Percentiles rank a stretch among this genome's conserved stretches.
phyloP scores from a whole-genome alignment of 2,113 vertebrate genomes.

The Psammodynastes pulverulentus region DNA sequence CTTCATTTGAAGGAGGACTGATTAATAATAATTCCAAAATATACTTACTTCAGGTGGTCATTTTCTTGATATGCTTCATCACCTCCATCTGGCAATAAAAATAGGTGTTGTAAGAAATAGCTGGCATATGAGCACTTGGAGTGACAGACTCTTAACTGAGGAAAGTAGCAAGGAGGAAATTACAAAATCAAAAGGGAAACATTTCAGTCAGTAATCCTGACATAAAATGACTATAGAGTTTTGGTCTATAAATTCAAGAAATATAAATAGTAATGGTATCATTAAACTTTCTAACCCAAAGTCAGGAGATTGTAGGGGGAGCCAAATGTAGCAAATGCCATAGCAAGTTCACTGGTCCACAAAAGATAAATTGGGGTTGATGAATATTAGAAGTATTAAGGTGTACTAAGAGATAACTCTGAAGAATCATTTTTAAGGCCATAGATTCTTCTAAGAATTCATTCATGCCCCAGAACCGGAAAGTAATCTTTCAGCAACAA shows the following conservation, averaged over 20 bases:
- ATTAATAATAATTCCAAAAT: constrained; percentile 40
- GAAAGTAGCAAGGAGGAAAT: constrained; percentile 31
- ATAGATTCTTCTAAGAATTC: background rate
- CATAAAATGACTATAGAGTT: constrained; percentile 33
- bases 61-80: constrained; percentile 57
- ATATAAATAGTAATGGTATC: background rate
- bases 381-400: background rate
- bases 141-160: constrained; percentile 30
- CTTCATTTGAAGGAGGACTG: constrained; percentile 48
- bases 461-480: background rate
- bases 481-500: background rate
- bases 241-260: background rate
- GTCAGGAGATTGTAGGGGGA: background rate
- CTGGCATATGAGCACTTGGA: constrained; percentile 48
- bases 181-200: constrained; percentile 48
- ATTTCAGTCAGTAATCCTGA: constrained; percentile 27
- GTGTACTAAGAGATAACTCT: background rate
- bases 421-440: background rate
- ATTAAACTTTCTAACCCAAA: background rate
- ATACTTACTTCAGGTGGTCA: constrained; percentile 46
- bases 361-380: background rate
- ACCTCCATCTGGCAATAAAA: constrained; percentile 60
- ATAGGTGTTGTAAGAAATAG: constrained; percentile 60
- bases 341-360: background rate
- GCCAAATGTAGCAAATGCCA: background rate